phyloP scores from a whole-genome alignment of 1,140 invertebrate species.

The Lasioglossum albipes region DNA sequence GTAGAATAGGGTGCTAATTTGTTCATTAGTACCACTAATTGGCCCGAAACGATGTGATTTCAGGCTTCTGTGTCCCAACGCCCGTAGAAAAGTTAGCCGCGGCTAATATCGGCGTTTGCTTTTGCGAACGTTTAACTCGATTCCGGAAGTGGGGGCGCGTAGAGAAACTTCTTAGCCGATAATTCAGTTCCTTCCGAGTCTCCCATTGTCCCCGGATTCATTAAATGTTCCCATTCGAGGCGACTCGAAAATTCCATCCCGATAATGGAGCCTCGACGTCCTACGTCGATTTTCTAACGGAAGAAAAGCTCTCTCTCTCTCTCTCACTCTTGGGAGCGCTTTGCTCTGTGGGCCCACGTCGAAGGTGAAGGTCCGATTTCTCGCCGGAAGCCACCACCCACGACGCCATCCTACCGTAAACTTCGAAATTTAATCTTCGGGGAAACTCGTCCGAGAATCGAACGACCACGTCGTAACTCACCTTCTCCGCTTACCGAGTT shows the following conservation, averaged over 20 bases:
- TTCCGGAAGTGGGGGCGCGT: not conserved
- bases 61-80: no score
- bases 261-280: conserved; percentile 2
- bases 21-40: no score
- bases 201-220: not conserved
- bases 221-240: not conserved
- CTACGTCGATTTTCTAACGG: not conserved
- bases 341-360: not conserved
- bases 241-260: conserved; percentile 27
- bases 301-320: not conserved
- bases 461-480: not conserved
- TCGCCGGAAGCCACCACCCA: no score
- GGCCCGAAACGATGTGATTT: no score
- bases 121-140: not conserved
- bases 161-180: not conserved
- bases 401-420: not conserved
- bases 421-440: conserved; percentile 38
- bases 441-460: not conserved
- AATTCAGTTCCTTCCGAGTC: not conserved
- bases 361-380: conserved; percentile 24
- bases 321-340: no score
- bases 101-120: not conserved
- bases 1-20: no score
- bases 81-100: no score
- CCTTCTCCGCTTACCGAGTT: not conserved